Evolutionary conservation across 2,113 vertebrate species (phyloP), one percentile per base, ranked within the genome.

Genomic region (Sebastes fasciatus): DNA sequence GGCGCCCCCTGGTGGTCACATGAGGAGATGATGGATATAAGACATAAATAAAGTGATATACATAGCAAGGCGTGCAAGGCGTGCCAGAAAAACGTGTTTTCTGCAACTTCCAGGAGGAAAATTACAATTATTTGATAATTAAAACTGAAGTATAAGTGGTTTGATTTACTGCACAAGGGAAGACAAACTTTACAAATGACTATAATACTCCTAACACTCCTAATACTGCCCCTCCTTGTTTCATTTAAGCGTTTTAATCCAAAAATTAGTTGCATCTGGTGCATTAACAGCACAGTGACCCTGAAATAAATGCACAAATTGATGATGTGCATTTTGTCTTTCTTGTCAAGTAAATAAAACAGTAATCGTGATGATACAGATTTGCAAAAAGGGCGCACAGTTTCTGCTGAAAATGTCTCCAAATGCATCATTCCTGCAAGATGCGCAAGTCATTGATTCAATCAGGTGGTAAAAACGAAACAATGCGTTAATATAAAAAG

Each of bases 1-100:
- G 19, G 86, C 88, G 90, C 86, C 88, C 71, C 80, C 90, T 0
- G 43, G 57, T 51, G 92, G 83, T 3, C 21, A 7, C 2, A 66
- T 0, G n/a, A 14, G 60, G 34, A 34, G 0, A 19, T 26, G 12
- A 26, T 6, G 10, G 3, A 7, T 2, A 34, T 34, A 21, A 64
- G 19, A 79, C 52, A 67, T 63, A 82, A 72, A 85, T 77, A 83
- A 74, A 78, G 49, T 65, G 4, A 54, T 6, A 4, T 34, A n/a
- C 12, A 26, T 3, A 63, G 75, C 12, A 40, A 34, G 57, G 17
- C 63, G 60, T 40, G 9, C 16, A 19, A 34, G 26, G 40, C 9
- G 5, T 49, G 19, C 51, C 16, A 76, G 8, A 34, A 49, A 74
- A 55, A 71, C 8, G 19, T 5, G 10, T 71, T 63, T 70, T 19